Conservation (phyloP, 2,797 vertebrate species). For the Ficedula albicollis region DNA sequence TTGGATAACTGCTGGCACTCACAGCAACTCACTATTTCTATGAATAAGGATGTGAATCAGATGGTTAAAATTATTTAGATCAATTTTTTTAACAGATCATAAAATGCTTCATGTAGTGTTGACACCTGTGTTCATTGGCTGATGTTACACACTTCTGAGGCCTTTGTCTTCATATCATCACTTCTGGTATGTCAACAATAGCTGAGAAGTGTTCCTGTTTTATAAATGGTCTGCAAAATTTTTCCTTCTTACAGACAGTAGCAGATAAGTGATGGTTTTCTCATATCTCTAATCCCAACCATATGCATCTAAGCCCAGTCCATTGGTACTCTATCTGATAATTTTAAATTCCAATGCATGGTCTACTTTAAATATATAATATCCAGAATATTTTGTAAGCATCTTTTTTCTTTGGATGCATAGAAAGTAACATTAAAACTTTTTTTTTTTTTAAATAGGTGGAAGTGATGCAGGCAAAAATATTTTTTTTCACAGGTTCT, state of each 20-base stretch:
- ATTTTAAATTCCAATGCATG: not conserved
- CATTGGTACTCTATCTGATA: not conserved
- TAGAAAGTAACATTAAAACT: not conserved
- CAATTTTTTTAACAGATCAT: slow-evolving; percentile 6
- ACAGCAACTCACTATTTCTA: slow-evolving; percentile 50
- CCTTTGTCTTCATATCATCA: not conserved
- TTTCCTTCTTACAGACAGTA: not conserved
- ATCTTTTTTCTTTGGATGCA: not conserved
- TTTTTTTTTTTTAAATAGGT: not conserved
- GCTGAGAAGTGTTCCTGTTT: not conserved
- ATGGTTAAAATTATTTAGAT: slow-evolving; percentile 6
- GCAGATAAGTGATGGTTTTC: not conserved
- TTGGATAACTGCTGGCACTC: slow-evolving; percentile 40
- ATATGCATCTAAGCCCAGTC: not conserved
- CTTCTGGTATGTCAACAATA: not conserved
- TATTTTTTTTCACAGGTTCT: not conserved
- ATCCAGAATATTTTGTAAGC: not conserved
- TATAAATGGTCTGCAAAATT: not conserved
- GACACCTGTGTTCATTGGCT: not conserved
- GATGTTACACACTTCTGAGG: not conserved
- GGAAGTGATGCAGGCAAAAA: not conserved
- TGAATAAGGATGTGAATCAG: slow-evolving; percentile 47
- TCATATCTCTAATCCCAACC: not conserved
- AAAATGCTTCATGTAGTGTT: slow-evolving; percentile 14
- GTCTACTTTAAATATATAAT: not conserved